Conservation (phyloP, 35 echinoderm and acorn worm genomes). For the Holothuria glaberrima region DNA sequence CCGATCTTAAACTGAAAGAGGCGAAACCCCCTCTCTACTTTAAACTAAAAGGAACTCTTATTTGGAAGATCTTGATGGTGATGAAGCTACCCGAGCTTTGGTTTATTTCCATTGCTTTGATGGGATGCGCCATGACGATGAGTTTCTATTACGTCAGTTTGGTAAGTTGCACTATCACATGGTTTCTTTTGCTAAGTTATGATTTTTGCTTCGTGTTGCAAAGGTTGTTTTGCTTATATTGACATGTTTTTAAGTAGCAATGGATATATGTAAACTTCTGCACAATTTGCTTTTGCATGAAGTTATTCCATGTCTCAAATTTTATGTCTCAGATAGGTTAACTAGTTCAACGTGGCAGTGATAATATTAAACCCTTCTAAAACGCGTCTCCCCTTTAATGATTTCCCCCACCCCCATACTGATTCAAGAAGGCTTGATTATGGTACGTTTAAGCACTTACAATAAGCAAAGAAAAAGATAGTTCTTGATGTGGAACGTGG, state of each 20-base stretch:
- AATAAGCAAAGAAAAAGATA: too few species aligned
- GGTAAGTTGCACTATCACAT: slow-evolving; percentile 39
- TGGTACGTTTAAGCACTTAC: too few species aligned
- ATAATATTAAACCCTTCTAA: too few species aligned
- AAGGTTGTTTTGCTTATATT: neutral
- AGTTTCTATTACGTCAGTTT: slow-evolving; percentile 94
- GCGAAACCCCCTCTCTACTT: slow-evolving; percentile 19
- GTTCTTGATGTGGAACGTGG: too few species aligned
- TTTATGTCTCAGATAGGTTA: too few species aligned
- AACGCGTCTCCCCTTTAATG: too few species aligned
- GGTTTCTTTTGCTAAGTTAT: neutral
- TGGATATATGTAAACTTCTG: neutral
- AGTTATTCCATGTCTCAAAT: too few species aligned
- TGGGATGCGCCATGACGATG: slow-evolving; percentile 92
- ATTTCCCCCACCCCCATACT: too few species aligned
- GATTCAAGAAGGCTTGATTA: too few species aligned
- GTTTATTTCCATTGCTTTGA: slow-evolving; percentile 77
- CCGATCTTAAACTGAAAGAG: slow-evolving; percentile 28
- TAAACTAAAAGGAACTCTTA: slow-evolving; percentile 53
- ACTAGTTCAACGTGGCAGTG: too few species aligned
- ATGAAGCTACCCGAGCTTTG: slow-evolving; percentile 79
- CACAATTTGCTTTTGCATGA: too few species aligned
- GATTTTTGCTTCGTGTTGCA: neutral
- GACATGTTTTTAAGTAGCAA: neutral
- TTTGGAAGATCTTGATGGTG: slow-evolving; percentile 66